Evolutionary conservation across 2,113 vertebrate species (phyloP).

Genomic region (Corythaeola cristata): DNA sequence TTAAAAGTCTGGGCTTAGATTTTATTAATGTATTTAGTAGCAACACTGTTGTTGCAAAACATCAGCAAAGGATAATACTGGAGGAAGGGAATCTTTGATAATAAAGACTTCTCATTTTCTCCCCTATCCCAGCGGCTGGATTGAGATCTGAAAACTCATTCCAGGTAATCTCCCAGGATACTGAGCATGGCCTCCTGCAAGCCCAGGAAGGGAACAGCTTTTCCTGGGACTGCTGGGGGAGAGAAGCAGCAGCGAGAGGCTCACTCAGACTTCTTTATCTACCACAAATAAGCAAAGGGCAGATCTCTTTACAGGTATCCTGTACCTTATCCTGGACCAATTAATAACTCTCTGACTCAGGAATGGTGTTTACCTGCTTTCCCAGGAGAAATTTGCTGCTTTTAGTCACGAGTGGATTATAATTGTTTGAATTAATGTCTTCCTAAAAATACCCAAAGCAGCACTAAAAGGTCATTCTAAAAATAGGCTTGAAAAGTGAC

Average conservation of each 20-base stretch:
- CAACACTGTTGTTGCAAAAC: not conserved
- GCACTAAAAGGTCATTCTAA: not conserved
- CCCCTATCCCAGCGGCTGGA: not conserved
- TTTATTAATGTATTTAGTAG: not conserved
- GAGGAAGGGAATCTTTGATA: not conserved
- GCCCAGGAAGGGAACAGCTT: not conserved
- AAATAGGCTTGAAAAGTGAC: constrained; percentile 5
- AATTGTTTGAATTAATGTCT: not conserved
- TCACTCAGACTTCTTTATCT: not conserved
- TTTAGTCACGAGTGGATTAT: not conserved
- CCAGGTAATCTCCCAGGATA: not conserved
- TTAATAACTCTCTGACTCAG: not conserved
- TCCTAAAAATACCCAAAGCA: constrained; percentile 5
- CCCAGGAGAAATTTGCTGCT: not conserved
- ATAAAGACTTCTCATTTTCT: not conserved
- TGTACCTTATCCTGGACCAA: not conserved
- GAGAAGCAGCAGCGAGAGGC: not conserved
- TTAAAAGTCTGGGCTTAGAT: not conserved
- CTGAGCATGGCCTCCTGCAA: not conserved
- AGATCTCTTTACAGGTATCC: not conserved
- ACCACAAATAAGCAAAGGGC: not conserved
- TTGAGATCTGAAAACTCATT: not conserved
- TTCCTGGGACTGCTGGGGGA: not conserved
- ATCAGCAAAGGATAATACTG: not conserved
- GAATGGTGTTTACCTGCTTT: not conserved